Evolutionary conservation across 2,113 vertebrate genomes (phyloP).

Genomic region (Syngnathus typhle): DNA sequence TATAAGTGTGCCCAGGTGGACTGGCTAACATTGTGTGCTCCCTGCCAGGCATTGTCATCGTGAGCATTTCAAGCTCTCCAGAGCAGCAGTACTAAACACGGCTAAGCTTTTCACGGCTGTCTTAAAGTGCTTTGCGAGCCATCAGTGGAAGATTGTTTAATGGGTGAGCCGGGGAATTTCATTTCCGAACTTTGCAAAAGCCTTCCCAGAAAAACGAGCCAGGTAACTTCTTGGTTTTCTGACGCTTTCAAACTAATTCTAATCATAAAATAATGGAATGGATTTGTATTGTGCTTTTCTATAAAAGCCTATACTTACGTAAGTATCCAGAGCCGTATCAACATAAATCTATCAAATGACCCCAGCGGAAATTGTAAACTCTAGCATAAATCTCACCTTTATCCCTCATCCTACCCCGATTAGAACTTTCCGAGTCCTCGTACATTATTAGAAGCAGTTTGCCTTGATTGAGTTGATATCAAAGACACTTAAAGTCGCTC

Average conservation of each 20-base stretch:
- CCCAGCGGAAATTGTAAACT: neutral
- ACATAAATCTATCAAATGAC: neutral
- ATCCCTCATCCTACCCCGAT: neutral
- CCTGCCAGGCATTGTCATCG: constrained; percentile 16
- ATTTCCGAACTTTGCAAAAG: constrained; percentile 6
- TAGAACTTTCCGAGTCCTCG: neutral
- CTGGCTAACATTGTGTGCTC: constrained; percentile 13
- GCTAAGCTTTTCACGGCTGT: constrained; percentile 20
- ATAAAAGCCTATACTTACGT: no score
- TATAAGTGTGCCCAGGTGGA: constrained; percentile 2
- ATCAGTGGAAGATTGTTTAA: constrained; percentile 39
- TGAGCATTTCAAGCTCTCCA: constrained; percentile 35
- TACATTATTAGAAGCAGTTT: neutral
- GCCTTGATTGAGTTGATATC: neutral
- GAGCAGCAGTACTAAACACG: constrained; percentile 27
- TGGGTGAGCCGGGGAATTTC: constrained; percentile 6
- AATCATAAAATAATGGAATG: no score
- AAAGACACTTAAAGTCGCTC: neutral
- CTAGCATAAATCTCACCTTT: neutral
- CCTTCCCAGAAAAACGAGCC: constrained; percentile 11
- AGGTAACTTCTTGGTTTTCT: neutral
- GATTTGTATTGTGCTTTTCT: no score
- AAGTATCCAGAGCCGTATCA: neutral
- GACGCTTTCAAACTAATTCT: no score
- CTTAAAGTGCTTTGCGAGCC: constrained; percentile 21